Evolutionary conservation across 2,797 vertebrate species (phyloP).

Genomic region (Pterois miles): DNA sequence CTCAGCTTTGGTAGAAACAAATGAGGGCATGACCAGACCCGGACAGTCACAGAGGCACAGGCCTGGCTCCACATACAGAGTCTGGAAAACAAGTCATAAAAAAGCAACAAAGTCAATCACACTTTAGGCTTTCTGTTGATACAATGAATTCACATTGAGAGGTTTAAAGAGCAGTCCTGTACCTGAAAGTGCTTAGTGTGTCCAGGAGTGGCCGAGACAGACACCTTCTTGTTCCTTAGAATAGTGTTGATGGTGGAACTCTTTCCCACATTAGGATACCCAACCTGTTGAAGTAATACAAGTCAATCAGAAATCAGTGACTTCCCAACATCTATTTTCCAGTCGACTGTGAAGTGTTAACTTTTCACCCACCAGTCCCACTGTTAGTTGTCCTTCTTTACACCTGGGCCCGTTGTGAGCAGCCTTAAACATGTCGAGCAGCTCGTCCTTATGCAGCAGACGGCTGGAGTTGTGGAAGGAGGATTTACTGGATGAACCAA

Average conservation of each 20-base stretch:
- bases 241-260: constrained; percentile 99
- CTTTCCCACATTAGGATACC: constrained; percentile 98
- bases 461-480: constrained; percentile 86
- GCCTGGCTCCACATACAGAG: constrained; percentile 91
- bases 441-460: constrained; percentile 89
- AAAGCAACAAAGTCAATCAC: neutral
- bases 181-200: constrained; percentile 99
- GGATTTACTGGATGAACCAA: constrained; percentile 28
- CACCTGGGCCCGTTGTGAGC: constrained; percentile 82
- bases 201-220: constrained; percentile 95
- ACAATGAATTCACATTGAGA: neutral
- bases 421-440: constrained; percentile 87
- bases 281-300: constrained; percentile 84
- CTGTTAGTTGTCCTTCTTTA: constrained; percentile 90
- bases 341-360: neutral
- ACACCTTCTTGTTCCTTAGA: constrained; percentile 96
- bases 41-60: constrained; percentile 98
- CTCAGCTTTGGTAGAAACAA: constrained; percentile 97
- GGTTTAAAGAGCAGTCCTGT: constrained; percentile 13
- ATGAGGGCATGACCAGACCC: constrained; percentile 97
- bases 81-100: constrained; percentile 78
- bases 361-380: constrained; percentile 88
- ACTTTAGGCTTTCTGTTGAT: neutral
- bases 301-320: neutral
- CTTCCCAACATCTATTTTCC: neutral